Base-by-base conservation (phyloP, 1,140 invertebrate genomes). In the Drosophila trapezifrons region DNA sequence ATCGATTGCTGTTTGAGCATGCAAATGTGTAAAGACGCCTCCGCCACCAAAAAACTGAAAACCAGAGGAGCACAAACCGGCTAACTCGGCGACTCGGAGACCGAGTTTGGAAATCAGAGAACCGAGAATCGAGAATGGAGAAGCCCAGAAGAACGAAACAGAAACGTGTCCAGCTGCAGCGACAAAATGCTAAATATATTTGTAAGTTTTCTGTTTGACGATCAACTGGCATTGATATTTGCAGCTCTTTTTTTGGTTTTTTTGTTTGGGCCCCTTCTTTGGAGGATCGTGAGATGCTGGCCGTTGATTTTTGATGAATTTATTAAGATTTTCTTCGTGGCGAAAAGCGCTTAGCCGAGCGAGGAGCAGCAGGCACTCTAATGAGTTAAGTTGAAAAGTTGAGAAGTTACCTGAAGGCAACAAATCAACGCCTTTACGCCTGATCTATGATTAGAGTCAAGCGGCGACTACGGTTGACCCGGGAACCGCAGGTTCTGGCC, bases 1-100 rank as follows among this genome's bases (percentile, higher is more conserved):
- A 87, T 87, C 83, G 83, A 87, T 87, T 87, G 84, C 84, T 89
- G 84, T 89, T 89, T 89, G 80, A 89, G 84, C 84, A 89, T 89
- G 84, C 84, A 89, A 89, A 89, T 89, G 84, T 84, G 84, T 89
- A 89, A 89, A 89, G 84, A 89, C 84, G 84, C 84, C 85, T 89
- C 80, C 84, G 79, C 83, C 83, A 81, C 79, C 65, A 72, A 71
- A 57, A 58, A 65, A 43, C 73, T 37, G 29, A 52, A 63, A 67
- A 35, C 43, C 65, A 70, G 67, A 57, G 43, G 43, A 72, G 15
- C 49, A 76, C 47, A 76, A 76, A 69, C 75, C 78, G 83, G 74
- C 66, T 71, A 67, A 76, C 38, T 43, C 45, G 60, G 32, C 35
- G 67, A 51, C 25, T 45, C 27, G 52, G 40, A 22, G 49, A 18